Percentiles rank a stretch among this genome's conserved stretches.
Conservation (phyloP, 30 jellyfish, hydroid and myxozoan species). For the Turritopsis dohrnii region DNA sequence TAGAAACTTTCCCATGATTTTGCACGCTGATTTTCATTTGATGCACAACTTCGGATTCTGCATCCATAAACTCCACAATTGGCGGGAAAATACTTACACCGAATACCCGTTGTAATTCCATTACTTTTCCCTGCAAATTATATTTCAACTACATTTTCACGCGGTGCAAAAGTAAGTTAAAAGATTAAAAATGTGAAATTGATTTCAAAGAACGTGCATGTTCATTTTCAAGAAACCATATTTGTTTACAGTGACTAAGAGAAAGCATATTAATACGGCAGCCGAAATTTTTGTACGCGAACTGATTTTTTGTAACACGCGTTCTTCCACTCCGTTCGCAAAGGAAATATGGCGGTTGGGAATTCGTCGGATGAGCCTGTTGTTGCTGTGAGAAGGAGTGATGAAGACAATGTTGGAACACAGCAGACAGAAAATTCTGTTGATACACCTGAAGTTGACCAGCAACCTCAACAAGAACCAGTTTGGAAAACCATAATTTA, state of each 20-base stretch:
- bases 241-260: background rate
- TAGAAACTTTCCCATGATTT: conserved; percentile 53
- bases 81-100: conserved; percentile 69
- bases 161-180: background rate
- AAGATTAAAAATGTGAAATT: no score
- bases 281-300: background rate
- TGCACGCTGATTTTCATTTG: conserved; percentile 68
- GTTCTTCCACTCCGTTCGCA: background rate
- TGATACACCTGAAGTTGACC: background rate
- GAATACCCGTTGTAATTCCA: background rate
- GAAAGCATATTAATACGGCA: background rate
- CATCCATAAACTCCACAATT: conserved; percentile 76
- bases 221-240: background rate
- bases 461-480: conserved; percentile 67
- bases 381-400: conserved; percentile 5
- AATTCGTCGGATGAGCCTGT: background rate
- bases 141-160: background rate
- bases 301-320: background rate
- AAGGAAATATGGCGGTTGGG: conserved; percentile 2
- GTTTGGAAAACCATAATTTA: conserved; percentile 64
- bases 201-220: background rate
- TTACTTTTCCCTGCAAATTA: background rate
- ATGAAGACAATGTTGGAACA: background rate
- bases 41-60: conserved; percentile 55
- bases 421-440: background rate